Conservation (phyloP, 1,140 invertebrate species). For the Sipha flava region DNA sequence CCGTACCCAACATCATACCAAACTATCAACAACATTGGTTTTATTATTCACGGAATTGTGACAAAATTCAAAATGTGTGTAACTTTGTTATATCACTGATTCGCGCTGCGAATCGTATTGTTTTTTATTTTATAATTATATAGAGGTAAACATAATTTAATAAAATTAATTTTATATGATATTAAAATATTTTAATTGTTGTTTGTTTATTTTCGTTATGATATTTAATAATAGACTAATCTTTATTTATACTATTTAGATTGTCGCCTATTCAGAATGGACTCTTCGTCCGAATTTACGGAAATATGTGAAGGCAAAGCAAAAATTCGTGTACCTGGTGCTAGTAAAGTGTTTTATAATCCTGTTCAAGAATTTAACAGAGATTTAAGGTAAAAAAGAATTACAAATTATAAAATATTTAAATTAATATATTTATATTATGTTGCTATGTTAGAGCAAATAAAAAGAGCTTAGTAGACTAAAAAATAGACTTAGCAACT, state of each 20-base stretch:
- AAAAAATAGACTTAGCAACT: no score
- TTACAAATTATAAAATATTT: constrained; percentile 32
- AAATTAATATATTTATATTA: background rate
- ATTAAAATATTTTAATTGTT: background rate
- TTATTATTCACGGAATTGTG: no score
- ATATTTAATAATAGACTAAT: background rate
- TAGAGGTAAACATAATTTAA: no score
- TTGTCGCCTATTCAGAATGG: background rate
- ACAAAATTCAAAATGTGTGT: no score
- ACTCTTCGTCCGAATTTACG: background rate
- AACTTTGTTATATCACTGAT: no score
- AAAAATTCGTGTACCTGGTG: constrained; percentile 53
- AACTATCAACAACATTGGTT: background rate
- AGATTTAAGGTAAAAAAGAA: constrained; percentile 75
- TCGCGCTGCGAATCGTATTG: no score
- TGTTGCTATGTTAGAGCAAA: no score
- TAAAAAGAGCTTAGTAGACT: no score
- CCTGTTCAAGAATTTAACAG: constrained; percentile 96
- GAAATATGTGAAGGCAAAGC: constrained; percentile 61
- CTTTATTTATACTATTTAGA: background rate
- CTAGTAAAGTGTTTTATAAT: constrained; percentile 86
- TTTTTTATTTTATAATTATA: no score
- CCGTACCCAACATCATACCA: background rate
- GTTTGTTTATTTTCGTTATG: background rate
- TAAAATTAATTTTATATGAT: no score